Evolutionary conservation across 2,113 vertebrate species (phyloP).

Genomic region (Oophaga pumilio): DNA sequence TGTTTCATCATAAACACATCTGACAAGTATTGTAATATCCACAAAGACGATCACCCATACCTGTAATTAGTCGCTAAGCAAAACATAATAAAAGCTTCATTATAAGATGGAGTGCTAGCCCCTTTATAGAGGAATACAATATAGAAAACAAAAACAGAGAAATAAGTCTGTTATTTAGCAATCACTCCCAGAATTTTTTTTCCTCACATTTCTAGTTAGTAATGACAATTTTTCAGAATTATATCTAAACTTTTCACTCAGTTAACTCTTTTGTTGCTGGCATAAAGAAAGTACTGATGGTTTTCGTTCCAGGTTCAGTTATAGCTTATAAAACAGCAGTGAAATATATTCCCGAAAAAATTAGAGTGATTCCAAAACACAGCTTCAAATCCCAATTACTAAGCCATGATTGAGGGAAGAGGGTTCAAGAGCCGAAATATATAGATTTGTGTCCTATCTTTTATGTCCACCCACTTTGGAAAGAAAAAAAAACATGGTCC

Average conservation of each 20-base stretch:
- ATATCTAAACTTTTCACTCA: neutral
- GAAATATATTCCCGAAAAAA: too few relatives aligned
- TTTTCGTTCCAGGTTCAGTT: neutral
- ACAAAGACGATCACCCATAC: conserved; percentile 26
- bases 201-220: neutral
- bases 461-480: too few relatives aligned
- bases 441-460: too few relatives aligned
- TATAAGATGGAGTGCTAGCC: neutral
- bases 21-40: conserved; percentile 32
- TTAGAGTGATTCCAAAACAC: too few relatives aligned
- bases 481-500: too few relatives aligned
- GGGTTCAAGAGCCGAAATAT: too few relatives aligned
- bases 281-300: neutral
- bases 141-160: neutral
- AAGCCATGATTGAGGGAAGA: too few relatives aligned
- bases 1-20: conserved; percentile 35
- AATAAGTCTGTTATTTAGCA: conserved; percentile 30
- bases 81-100: neutral
- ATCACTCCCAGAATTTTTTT: neutral
- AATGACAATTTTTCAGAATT: neutral
- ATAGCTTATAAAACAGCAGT: too few relatives aligned
- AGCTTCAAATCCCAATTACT: too few relatives aligned
- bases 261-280: neutral
- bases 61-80: conserved; percentile 17
- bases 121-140: conserved; percentile 12